Evolutionary conservation across 1,140 invertebrate species (phyloP), one percentile per base, ranked within the genome.

Genomic region (Drosophila equinoxialis): DNA sequence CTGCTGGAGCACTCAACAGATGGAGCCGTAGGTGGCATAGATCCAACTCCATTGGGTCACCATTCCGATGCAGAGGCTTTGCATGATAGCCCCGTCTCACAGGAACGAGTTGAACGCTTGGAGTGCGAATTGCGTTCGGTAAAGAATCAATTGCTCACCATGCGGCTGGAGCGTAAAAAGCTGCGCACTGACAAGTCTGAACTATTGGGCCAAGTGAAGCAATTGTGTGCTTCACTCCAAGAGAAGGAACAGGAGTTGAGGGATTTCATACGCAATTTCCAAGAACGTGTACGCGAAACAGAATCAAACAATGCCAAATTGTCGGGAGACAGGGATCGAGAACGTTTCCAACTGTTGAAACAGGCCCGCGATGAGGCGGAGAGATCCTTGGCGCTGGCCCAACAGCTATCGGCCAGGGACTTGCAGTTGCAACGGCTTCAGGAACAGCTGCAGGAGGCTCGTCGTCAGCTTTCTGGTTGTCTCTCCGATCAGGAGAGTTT

Each of bases 141-240:
- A 0, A 94, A 94, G 74, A 94, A 94, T 68, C 84, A 91, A 65
- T 65, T 92, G 92, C 65, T 94, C 94, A 95, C 96, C 35, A 93
- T 98, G 90, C 97, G 98, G 92, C 95, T 96, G 58, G 98, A 98
- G 92, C 94, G 97, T 57, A 98, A 98, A 92, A 94, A 97, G 61
- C 93, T 99, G 80, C 98, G 98, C 92, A 96, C 97, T 13, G 97
- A 98, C 92, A 98, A 98, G 93, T 97, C 97, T 91, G 97, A 99
- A 93, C 94, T 99, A 17, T 93, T 98, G 71, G 97, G 97, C 89
- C 97, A 99, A 93, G 98, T 98, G 95, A 98, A 98, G 92, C 97
- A 98, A 83, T 94, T 99, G 11, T 99, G 98, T 91, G 95, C 95
- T 67, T 98, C 97, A 13, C 93, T 99, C 61, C 97, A 98, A 92